Evolutionary conservation across 1,140 invertebrate genomes (phyloP).

Genomic region (Platorchestia sp.): DNA sequence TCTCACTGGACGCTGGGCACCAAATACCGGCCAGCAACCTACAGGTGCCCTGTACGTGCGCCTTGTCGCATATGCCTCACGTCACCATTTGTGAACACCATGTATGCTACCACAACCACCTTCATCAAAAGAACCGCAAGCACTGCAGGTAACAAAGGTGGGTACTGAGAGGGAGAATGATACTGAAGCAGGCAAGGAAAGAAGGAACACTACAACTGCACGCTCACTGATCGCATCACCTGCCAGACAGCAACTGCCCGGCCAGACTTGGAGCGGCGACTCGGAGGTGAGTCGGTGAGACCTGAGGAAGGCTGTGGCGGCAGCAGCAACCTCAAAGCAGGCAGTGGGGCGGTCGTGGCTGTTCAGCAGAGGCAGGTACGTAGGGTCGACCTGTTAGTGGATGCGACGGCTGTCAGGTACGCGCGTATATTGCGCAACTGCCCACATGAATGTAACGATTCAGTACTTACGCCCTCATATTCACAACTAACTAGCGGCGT

Average conservation of each 20-base stretch:
- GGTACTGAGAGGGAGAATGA: not conserved
- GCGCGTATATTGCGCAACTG: not conserved
- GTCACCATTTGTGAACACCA: not conserved
- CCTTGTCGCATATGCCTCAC: not conserved
- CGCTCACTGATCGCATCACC: conserved; percentile 33
- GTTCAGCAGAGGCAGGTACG: not conserved
- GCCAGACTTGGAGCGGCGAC: conserved; percentile 17
- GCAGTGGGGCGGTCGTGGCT: conserved; percentile 17
- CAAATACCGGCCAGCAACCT: not conserved
- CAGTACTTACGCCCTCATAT: not conserved
- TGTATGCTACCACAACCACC: not conserved
- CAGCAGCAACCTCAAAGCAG: not conserved
- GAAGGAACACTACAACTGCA: not conserved
- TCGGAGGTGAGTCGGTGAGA: not conserved
- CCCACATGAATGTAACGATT: not conserved
- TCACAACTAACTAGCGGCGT: no score
- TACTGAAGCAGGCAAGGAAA: not conserved
- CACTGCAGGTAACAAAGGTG: not conserved
- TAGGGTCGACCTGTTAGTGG: not conserved
- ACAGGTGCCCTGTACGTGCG: not conserved
- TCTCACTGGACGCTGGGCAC: conserved; percentile 43
- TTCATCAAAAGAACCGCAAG: not conserved
- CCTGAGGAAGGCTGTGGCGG: conserved; percentile 53
- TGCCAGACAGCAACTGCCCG: conserved; percentile 37
- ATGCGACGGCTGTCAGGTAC: not conserved